Percentiles rank a stretch among this genome's conserved stretches.
These are phyloP conservation scores for Drosophila conformis DNA, from an alignment of 2,888 invertebrate species.

Conservation along the genomic window DNA sequence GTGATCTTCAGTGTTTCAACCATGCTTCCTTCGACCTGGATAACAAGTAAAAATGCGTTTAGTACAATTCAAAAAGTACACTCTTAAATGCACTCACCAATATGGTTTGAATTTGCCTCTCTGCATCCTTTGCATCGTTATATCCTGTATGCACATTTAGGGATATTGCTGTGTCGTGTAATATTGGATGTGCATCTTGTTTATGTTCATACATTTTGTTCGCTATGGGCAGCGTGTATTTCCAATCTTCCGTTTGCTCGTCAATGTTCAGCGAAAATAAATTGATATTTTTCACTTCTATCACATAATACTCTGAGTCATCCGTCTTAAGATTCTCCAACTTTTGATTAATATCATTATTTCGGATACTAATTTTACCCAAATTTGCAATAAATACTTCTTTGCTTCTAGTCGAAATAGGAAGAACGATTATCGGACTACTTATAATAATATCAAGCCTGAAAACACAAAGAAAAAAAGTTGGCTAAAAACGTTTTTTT, in stretches of 20 bases:
- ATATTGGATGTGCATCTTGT: slow-evolving; percentile 91
- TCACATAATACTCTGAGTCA: slow-evolving; percentile 85
- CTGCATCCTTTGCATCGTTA: slow-evolving; percentile 34
- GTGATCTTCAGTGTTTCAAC: slow-evolving; percentile 94
- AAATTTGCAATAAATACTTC: slow-evolving; percentile 96
- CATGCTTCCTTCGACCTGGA: slow-evolving; percentile 90
- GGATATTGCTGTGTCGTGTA: slow-evolving; percentile 94
- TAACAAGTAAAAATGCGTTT: neutral
- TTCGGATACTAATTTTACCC: slow-evolving; percentile 92
- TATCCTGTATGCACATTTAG: slow-evolving; percentile 85
- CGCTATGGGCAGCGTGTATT: slow-evolving; percentile 85
- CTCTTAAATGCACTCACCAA: slow-evolving; percentile 49
- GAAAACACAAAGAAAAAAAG: slow-evolving; percentile 14
- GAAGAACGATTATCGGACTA: slow-evolving; percentile 96
- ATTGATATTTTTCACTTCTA: slow-evolving; percentile 94
- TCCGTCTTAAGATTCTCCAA: slow-evolving; percentile 22
- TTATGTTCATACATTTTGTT: slow-evolving; percentile 91
- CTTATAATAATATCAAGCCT: slow-evolving; percentile 92
- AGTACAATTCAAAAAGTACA: neutral
- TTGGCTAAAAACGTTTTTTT: neutral
- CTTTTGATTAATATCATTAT: slow-evolving; percentile 74
- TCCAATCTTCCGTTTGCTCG: slow-evolving; percentile 83
- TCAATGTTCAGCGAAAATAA: slow-evolving; percentile 91
- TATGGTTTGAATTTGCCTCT: slow-evolving; percentile 40
- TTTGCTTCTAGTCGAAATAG: slow-evolving; percentile 90